A percentile compares a stretch with the other conserved stretches of the same genome.
phyloP scores from a whole-genome alignment of 2,113 vertebrate species.

The Rattus norvegicus region DNA sequence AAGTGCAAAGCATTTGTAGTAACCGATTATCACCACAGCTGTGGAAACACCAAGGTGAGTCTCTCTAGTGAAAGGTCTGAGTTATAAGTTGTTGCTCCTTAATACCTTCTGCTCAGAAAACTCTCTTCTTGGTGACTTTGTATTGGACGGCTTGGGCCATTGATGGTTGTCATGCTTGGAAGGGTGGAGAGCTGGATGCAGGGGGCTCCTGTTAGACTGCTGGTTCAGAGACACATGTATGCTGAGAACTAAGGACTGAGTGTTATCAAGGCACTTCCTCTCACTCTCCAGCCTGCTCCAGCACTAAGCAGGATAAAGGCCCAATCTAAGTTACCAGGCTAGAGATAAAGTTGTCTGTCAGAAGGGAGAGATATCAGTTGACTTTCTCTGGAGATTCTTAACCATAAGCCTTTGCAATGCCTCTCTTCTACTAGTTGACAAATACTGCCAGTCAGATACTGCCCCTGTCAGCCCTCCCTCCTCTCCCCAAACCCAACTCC shows the following conservation, averaged over 20 bases:
- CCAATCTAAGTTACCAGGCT: neutral
- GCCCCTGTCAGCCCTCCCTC: neutral
- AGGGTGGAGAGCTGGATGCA: neutral
- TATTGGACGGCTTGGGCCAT: neutral
- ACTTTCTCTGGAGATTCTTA: slow-evolving; percentile 47
- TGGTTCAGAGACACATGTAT: neutral
- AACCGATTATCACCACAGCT: slow-evolving; percentile 17
- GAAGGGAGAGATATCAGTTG: neutral
- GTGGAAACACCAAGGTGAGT: slow-evolving; percentile 13
- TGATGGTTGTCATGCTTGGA: neutral
- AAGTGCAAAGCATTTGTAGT: slow-evolving; percentile 1
- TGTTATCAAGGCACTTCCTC: neutral
- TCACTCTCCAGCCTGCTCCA: neutral
- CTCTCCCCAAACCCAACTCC: neutral
- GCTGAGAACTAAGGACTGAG: neutral
- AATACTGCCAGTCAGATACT: neutral
- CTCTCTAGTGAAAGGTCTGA: slow-evolving; percentile 30
- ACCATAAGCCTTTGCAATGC: slow-evolving; percentile 44
- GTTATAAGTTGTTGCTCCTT: slow-evolving; percentile 42
- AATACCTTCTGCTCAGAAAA: slow-evolving; percentile 21
- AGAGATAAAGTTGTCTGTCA: neutral
- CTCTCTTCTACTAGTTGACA: slow-evolving; percentile 56
- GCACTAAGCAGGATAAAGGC: neutral
- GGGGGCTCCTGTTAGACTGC: neutral
- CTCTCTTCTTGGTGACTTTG: slow-evolving; percentile 18